Percentiles rank a stretch among this genome's conserved stretches.
Conservation (phyloP, 2,888 invertebrate genomes). For the Nowickia ferox region DNA sequence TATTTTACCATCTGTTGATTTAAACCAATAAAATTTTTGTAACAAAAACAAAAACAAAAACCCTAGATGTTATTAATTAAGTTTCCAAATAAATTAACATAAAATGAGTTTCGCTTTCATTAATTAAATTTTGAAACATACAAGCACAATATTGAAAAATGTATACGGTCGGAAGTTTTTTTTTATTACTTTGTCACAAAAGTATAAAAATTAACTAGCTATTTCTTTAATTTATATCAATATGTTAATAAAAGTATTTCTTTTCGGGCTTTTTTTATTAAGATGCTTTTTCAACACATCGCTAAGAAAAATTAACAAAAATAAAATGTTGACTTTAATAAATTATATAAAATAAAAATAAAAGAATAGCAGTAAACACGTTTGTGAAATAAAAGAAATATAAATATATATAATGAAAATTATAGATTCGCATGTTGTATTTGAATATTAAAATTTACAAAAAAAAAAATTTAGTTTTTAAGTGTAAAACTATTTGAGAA, state of each 20-base stretch:
- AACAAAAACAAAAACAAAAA: background rate
- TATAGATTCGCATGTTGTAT: background rate
- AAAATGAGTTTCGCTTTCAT: slow-evolving; percentile 43
- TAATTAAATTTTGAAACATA: slow-evolving; percentile 14
- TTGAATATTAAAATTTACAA: background rate
- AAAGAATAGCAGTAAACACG: slow-evolving; percentile 27
- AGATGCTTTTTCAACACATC: slow-evolving; percentile 65
- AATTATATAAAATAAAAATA: slow-evolving; percentile 14
- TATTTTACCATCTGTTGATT: background rate
- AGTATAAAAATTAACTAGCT: slow-evolving; percentile 38
- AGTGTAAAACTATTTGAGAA: too few relatives aligned
- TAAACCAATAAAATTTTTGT: background rate
- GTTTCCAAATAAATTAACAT: slow-evolving; percentile 63
- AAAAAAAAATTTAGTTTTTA: too few relatives aligned
- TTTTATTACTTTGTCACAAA: slow-evolving; percentile 18
- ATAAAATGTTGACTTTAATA: slow-evolving; percentile 33
- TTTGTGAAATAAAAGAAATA: background rate
- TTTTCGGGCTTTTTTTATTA: background rate
- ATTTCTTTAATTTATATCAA: slow-evolving; percentile 43
- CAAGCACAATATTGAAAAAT: background rate
- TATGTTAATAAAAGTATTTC: slow-evolving; percentile 47
- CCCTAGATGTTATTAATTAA: slow-evolving; percentile 53
- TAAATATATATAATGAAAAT: background rate
- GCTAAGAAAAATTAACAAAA: slow-evolving; percentile 11
- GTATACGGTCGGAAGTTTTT: background rate